Percentiles rank a stretch among this genome's conserved stretches.
These are phyloP conservation scores for Drosophila yakuba DNA, from an alignment of 1,140 invertebrate genomes.

Conservation along the genomic window DNA sequence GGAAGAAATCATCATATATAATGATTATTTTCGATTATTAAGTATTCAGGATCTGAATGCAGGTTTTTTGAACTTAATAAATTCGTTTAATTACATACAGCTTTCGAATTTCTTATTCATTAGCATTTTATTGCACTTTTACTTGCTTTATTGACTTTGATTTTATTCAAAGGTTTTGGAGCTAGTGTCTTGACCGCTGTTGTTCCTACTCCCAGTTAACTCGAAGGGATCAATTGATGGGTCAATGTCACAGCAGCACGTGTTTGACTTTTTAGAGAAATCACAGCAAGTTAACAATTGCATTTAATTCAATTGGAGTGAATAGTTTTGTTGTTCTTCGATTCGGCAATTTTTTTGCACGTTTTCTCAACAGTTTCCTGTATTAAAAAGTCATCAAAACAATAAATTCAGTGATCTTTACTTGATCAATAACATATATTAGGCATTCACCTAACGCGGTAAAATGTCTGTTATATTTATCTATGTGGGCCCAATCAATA, in stretches of 20 bases:
- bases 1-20: too few relatives aligned
- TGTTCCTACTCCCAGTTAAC: background rate
- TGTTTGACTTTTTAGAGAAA: constrained; percentile 12
- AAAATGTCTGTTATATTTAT: background rate
- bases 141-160: background rate
- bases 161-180: background rate
- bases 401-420: background rate
- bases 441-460: too few relatives aligned
- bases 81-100: too few relatives aligned
- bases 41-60: too few relatives aligned
- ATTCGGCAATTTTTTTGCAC: constrained; percentile 2
- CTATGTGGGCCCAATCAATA: constrained; percentile 5
- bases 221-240: constrained; percentile 60
- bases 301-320: background rate
- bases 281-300: constrained; percentile 4
- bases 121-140: background rate
- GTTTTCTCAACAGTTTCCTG: background rate
- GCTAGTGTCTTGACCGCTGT: background rate
- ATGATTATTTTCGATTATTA: too few relatives aligned
- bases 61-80: too few relatives aligned
- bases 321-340: background rate
- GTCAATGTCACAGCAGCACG: constrained; percentile 64
- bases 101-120: background rate
- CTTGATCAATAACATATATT: too few relatives aligned
- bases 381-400: background rate